Base-by-base conservation (phyloP, 2,113 vertebrate genomes). In the Calonectris borealis region DNA sequence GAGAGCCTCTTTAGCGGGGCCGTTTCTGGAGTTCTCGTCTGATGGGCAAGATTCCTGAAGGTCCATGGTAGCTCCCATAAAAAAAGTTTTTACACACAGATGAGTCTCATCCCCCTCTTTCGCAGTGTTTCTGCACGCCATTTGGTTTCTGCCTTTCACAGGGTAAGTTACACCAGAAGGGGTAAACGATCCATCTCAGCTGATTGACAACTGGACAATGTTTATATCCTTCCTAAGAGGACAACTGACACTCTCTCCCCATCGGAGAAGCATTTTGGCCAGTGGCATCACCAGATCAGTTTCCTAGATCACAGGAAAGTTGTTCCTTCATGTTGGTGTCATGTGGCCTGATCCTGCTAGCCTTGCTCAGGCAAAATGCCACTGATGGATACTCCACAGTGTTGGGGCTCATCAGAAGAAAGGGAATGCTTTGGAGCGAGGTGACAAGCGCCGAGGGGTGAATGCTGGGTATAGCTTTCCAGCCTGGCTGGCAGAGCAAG, bases 291-390 rank as follows among this genome's bases (percentile, higher is more conserved):
- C n/a, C 70, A 69, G 86, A 90, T 94, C 51, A 62, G 18, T 70
- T 91, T 97, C 49, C n/a, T 54, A 87, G 86, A 95, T 95, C 86
- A 95, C 69, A 94, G 62, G 18, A 66, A 91, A 70, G 29, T 54
- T 83, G 13, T 69, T 92, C 57, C 55, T 38, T 82, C 26, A 6
- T 34, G 10, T 32, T 85, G 62, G 91, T 91, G 70, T 91, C 73
- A 27, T 55, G 36, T 92, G 70, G 72, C 65, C 40, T 85, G 73
- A 87, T 92, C 58, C 86, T 82, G 36, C 65, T 51, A 31, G 49
- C 52, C 34, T 61, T 64, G 69, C 73, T 94, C 34, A 76, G 20
- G 70, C 69, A 88, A 93, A 95, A 97, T 95, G 29, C 77, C 93
- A 80, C 54, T 42, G 61, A 18, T 58, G 70, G 44, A 85, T 93